Conservation (phyloP, 2,888 invertebrate species). For the Leptinotarsa rubiginosa region DNA sequence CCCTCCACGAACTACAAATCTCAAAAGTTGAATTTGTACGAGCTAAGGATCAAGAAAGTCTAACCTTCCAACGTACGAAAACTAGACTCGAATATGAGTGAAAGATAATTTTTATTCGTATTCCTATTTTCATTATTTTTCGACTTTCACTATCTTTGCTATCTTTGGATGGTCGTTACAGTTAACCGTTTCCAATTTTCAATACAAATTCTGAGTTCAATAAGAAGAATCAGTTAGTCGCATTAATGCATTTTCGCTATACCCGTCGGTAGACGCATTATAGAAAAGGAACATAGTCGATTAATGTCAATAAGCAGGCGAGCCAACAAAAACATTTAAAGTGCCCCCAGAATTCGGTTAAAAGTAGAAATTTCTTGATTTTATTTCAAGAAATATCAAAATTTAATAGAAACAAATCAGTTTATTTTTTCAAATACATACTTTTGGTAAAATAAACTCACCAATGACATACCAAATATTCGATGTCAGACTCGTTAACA, state of each 20-base stretch:
- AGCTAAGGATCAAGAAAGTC: too few species aligned
- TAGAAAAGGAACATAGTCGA: too few species aligned
- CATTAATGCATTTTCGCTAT: slow-evolving; percentile 24
- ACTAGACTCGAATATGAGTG: too few species aligned
- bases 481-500: slow-evolving; percentile 6
- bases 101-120: too few species aligned
- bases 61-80: too few species aligned
- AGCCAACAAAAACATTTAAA: slow-evolving; percentile 42
- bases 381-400: slow-evolving; percentile 29
- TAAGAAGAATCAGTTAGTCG: neutral
- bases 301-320: slow-evolving; percentile 32
- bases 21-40: too few species aligned
- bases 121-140: too few species aligned
- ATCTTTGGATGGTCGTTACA: too few species aligned
- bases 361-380: slow-evolving; percentile 43
- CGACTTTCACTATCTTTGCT: too few species aligned
- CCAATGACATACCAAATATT: neutral
- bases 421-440: slow-evolving; percentile 2
- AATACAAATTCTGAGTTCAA: too few species aligned
- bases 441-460: slow-evolving; percentile 23
- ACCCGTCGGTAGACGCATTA: neutral
- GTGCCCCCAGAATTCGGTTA: slow-evolving; percentile 47
- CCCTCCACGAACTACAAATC: too few species aligned
- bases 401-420: neutral
- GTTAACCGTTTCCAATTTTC: too few species aligned